A percentile compares a stretch with the other conserved stretches of the same genome.
phyloP scores from a whole-genome alignment of 2,797 vertebrate species.

The Corythornis leucogaster region DNA sequence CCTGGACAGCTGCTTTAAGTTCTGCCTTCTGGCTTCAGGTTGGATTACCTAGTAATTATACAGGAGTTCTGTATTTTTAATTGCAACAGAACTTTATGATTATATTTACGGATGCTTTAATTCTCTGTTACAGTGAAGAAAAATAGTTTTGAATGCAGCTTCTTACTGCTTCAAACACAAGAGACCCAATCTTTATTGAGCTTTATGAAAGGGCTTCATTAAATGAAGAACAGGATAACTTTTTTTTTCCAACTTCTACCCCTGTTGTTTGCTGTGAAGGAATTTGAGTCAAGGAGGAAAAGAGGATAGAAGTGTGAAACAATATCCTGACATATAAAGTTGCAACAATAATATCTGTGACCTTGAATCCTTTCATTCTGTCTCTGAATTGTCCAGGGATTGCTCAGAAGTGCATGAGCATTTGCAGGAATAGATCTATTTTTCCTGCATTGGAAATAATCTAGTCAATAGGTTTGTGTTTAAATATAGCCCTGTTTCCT shows the following conservation, averaged over 20 bases:
- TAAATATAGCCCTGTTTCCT: constrained; percentile 48
- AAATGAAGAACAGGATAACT: not conserved
- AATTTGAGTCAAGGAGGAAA: not conserved
- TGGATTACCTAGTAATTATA: not conserved
- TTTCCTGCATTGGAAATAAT: not conserved
- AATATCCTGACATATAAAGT: not conserved
- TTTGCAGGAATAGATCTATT: not conserved
- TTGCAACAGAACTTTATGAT: not conserved
- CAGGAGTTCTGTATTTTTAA: not conserved
- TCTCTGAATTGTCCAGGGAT: not conserved
- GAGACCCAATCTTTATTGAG: not conserved
- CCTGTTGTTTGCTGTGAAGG: not conserved
- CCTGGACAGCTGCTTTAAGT: not conserved
- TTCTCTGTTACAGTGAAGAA: not conserved
- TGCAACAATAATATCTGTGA: not conserved
- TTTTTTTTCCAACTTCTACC: not conserved
- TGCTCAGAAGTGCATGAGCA: not conserved
- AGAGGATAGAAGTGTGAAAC: not conserved
- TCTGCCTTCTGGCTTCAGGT: not conserved
- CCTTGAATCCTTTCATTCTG: not conserved
- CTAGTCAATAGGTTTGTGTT: constrained; percentile 27
- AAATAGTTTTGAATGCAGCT: not conserved
- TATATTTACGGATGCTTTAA: not conserved
- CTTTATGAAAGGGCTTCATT: not conserved
- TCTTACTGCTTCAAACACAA: not conserved